Percentiles rank a stretch among this genome's conserved stretches.
These are phyloP conservation scores for Drosophila ercepeae DNA, from an alignment of 1,140 invertebrate species.

Conservation along the genomic window DNA sequence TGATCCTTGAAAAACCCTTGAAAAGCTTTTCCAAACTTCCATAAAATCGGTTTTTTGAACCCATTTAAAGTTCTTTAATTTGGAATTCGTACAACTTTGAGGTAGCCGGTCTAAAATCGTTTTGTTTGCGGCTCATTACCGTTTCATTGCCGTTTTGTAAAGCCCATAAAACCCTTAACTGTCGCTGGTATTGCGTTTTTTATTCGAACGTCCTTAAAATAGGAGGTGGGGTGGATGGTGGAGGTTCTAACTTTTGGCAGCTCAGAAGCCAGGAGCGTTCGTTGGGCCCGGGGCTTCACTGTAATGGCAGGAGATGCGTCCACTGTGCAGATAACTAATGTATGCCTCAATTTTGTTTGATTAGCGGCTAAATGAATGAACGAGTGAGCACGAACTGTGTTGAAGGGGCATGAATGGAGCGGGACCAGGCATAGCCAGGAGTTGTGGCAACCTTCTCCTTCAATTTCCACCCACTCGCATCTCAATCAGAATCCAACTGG, in stretches of 20 bases:
- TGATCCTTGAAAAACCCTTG: neutral
- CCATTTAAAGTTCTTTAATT: neutral
- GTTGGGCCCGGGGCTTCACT: neutral
- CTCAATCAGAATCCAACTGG: constrained; percentile 7
- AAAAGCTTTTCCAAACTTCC: neutral
- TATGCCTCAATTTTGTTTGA: constrained; percentile 65
- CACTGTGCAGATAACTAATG: constrained; percentile 52
- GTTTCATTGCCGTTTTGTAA: constrained; percentile 2
- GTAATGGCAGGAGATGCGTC: constrained; percentile 12
- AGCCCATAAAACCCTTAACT: constrained; percentile 1
- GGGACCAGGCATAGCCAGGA: too few species aligned
- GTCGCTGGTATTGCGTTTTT: neutral
- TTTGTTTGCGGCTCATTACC: constrained; percentile 4
- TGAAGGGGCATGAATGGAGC: neutral
- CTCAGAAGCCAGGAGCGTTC: too few species aligned
- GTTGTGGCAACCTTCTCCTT: neutral
- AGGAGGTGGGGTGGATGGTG: too few species aligned
- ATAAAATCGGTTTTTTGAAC: neutral
- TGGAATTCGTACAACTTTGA: neutral
- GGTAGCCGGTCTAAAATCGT: neutral
- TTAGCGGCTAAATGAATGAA: constrained; percentile 64
- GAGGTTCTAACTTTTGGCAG: too few species aligned
- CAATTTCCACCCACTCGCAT: constrained; percentile 7
- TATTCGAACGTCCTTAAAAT: too few species aligned
- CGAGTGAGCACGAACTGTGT: constrained; percentile 37